Evolutionary conservation across 2,113 vertebrate genomes (phyloP).

Genomic region (Aplodontia rufa): DNA sequence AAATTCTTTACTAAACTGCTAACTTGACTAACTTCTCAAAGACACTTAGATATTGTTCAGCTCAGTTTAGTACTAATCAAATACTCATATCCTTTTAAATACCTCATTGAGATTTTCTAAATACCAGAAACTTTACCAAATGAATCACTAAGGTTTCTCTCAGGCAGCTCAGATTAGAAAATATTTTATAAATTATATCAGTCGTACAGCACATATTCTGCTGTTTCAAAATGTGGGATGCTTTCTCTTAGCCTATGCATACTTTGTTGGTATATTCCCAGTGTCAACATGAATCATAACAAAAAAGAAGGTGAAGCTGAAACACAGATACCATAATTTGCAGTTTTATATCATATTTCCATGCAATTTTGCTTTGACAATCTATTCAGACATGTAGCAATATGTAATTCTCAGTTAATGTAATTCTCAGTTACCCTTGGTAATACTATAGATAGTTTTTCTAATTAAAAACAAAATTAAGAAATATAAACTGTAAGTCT

Average conservation of each 20-base stretch:
- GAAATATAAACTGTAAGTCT: neutral
- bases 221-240: neutral
- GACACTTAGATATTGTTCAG: neutral
- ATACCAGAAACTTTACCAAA: slow-evolving; percentile 19
- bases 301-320: neutral
- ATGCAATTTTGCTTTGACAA: neutral
- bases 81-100: slow-evolving; percentile 10
- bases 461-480: neutral
- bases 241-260: neutral
- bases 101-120: neutral
- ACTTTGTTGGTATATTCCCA: neutral
- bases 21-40: slow-evolving; percentile 8
- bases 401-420: slow-evolving; percentile 30
- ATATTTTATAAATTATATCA: neutral
- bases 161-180: neutral
- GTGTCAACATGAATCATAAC: neutral
- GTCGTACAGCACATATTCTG: neutral
- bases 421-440: neutral
- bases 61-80: slow-evolving; percentile 18
- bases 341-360: slow-evolving; percentile 17
- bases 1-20: slow-evolving; percentile 36
- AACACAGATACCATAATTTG: neutral
- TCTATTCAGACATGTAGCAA: slow-evolving; percentile 25
- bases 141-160: neutral
- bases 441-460: neutral